Percentiles rank a stretch among this genome's conserved stretches.
Evolutionary conservation across 2,113 vertebrate genomes (phyloP).

Genomic region (Nothocercus nigrocapillus): DNA sequence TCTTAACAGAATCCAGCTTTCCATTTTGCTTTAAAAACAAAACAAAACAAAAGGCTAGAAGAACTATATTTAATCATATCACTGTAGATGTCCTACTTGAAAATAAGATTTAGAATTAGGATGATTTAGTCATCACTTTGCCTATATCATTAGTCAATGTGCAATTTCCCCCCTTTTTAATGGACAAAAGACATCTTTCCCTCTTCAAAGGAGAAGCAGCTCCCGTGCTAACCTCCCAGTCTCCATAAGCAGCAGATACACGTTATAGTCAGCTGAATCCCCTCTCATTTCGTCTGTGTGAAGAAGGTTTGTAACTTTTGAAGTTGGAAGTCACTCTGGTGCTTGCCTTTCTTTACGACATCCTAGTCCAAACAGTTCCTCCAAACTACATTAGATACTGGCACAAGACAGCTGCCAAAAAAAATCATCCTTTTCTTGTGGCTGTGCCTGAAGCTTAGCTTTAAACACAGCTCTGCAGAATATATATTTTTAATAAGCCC

Average conservation of each 20-base stretch:
- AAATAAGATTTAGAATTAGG: not conserved
- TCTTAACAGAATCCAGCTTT: not conserved
- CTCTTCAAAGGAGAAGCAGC: not conserved
- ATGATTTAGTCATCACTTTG: not conserved
- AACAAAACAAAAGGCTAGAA: not conserved
- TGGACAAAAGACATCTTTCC: not conserved
- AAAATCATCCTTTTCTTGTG: not conserved
- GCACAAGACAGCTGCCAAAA: not conserved
- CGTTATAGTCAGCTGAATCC: not conserved
- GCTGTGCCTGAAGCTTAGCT: not conserved
- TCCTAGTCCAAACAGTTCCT: not conserved
- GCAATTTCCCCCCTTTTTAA: not conserved
- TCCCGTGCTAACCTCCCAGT: not conserved
- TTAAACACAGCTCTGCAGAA: not conserved
- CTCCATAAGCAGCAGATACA: not conserved
- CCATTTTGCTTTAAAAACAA: not conserved
- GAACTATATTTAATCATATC: not conserved
- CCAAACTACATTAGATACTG: not conserved
- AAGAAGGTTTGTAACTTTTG: not conserved
- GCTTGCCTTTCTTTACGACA: not conserved
- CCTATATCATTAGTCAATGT: not conserved
- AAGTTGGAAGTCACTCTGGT: not conserved
- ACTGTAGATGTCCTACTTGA: not conserved
- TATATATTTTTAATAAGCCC: not conserved
- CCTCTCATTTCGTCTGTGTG: not conserved